A percentile compares a stretch with the other conserved stretches of the same genome.
Conservation (phyloP, 2,113 vertebrate genomes). For the Mionectes macconnelli region DNA sequence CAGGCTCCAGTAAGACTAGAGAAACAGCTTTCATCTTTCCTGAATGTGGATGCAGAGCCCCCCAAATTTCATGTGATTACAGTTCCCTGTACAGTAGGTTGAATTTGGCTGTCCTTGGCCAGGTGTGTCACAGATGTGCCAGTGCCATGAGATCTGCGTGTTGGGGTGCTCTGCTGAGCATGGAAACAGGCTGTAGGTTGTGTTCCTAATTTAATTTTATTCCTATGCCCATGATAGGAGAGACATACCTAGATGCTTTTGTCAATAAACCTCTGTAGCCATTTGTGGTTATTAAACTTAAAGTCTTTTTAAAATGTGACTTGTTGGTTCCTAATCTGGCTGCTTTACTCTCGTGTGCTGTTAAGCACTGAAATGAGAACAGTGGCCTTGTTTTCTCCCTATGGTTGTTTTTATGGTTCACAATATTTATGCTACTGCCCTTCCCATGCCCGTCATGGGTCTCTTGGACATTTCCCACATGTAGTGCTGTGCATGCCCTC, state of each 20-base stretch:
- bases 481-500: neutral
- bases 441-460: neutral
- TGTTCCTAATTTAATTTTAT: neutral
- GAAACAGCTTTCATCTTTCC: neutral
- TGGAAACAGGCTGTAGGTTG: neutral
- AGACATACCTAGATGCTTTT: accelerated
- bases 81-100: neutral
- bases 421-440: neutral
- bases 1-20: neutral
- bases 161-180: neutral
- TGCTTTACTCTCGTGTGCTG: neutral
- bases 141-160: neutral
- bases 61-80: neutral
- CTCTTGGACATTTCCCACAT: neutral
- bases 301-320: neutral
- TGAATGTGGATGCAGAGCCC: neutral
- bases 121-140: accelerated
- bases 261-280: neutral
- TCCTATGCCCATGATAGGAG: neutral
- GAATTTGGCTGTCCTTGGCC: neutral
- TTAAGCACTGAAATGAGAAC: neutral
- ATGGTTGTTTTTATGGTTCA: neutral
- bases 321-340: neutral
- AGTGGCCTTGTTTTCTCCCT: neutral
- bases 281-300: neutral